Evolutionary conservation across 2,888 invertebrate species (phyloP), one percentile per base, ranked within the genome.

Genomic region (Acanthacorydalis orientalis): DNA sequence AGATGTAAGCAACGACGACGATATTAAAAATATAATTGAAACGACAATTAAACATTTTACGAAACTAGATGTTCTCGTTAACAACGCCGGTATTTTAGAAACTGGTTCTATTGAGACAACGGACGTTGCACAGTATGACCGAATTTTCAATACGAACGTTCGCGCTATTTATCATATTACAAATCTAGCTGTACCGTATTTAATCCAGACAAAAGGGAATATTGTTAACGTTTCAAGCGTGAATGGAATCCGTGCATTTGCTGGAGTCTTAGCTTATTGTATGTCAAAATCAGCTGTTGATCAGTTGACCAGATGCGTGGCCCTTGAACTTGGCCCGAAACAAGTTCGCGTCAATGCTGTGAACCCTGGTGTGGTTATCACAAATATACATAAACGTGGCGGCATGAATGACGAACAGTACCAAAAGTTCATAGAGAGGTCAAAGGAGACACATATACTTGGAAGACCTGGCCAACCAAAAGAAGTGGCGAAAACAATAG

Each of bases 151-250:
- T 57, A 77, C 84, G 2, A 97, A 97, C 64, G 82, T 92, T 0
- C 78, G 91, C 50, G 77, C 85, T 1, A 71, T 87, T 14, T 86
- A 85, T 60, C 77, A 86, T 50, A 63, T 95, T 52, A 92, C 89
- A 0, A 86, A 83, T 79, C 62, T 92, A 44, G 86, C 91, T 4
- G 83, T 87, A 0, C 93, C 95, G 0, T 79, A 92, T 66, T 70
- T 96, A 15, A 69, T 88, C 2, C 75, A 80, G 64, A 75, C 80
- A 0, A 84, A 88, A 64, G 92, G 92, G n/a, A 87, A 80, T 54
- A 83, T 95, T 55, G 92, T 97, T 0, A 97, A 96, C 63, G 86
- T 97, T 0, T 96, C 95, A 1, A 93, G 93, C 62, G 90, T 96
- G 0, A 87, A 84, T 58, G 96, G 96, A 3, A 73, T 91, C 23